Evolutionary conservation across 1,140 invertebrate genomes (phyloP).

Genomic region (Limonius californicus): DNA sequence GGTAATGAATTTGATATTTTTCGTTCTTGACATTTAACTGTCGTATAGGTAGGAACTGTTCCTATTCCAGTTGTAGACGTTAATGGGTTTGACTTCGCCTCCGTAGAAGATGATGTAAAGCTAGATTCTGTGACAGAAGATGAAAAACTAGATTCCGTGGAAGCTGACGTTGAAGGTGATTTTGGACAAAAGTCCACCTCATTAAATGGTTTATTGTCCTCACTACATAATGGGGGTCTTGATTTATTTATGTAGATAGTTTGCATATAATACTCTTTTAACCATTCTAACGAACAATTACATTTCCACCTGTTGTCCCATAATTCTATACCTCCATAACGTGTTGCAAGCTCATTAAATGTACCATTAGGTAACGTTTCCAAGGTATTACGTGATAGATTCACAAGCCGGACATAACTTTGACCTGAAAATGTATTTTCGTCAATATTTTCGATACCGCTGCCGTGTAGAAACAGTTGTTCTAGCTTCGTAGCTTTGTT

Average conservation of each 20-base stretch:
- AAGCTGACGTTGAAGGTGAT: constrained; percentile 8
- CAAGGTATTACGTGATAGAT: too few relatives aligned
- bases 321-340: too few relatives aligned
- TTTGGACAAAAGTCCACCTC: constrained; percentile 18
- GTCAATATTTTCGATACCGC: too few relatives aligned
- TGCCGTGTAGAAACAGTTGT: too few relatives aligned
- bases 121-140: constrained; percentile 18
- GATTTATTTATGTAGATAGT: not conserved
- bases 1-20: not conserved
- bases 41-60: not conserved
- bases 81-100: not conserved
- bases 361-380: too few relatives aligned
- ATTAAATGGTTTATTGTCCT: not conserved
- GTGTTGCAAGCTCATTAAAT: too few relatives aligned
- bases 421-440: too few relatives aligned
- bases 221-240: not conserved
- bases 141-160: not conserved
- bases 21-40: not conserved
- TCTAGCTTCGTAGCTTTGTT: too few relatives aligned
- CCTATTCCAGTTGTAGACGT: too few relatives aligned
- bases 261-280: constrained; percentile 21
- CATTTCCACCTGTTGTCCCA: constrained; percentile 20
- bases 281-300: constrained; percentile 24
- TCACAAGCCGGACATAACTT: too few relatives aligned
- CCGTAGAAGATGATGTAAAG: not conserved